A percentile compares a stretch with the other conserved stretches of the same genome.
These are phyloP conservation scores for Mesodorylaimus sp. DNA, from an alignment of 2,888 invertebrate species.

Conservation along the genomic window DNA sequence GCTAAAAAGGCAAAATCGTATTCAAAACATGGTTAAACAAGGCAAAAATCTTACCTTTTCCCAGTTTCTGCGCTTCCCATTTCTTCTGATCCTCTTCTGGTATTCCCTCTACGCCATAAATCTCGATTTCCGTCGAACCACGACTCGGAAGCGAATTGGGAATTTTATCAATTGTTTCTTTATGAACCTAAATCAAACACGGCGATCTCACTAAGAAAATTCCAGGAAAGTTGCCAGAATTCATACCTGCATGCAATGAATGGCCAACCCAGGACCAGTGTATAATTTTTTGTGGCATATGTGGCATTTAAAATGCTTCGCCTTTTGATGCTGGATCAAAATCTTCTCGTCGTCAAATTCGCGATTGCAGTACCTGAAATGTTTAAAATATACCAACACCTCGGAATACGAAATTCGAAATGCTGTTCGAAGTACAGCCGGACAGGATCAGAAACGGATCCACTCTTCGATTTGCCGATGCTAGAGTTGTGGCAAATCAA, in stretches of 20 bases:
- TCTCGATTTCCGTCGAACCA: conserved; percentile 96
- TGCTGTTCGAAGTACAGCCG: neutral
- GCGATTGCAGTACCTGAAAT: conserved; percentile 85
- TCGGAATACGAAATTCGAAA: neutral
- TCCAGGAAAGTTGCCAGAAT: neutral
- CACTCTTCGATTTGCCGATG: neutral
- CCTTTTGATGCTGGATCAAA: conserved; percentile 96
- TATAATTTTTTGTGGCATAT: conserved; percentile 98
- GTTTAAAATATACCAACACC: too few relatives aligned
- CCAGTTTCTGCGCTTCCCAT: conserved; percentile 47
- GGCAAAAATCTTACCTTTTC: neutral
- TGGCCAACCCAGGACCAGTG: conserved; percentile 90
- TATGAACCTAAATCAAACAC: conserved; percentile 59
- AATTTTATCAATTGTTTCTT: conserved; percentile 98
- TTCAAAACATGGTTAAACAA: neutral
- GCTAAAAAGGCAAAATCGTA: conserved; percentile 2
- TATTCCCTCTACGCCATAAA: conserved; percentile 99
- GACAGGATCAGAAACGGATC: neutral
- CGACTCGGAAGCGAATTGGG: conserved; percentile 93
- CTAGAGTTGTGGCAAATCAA: too few relatives aligned
- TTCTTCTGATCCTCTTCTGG: conserved; percentile 81
- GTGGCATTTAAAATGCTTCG: conserved; percentile 99
- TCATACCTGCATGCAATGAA: conserved; percentile 99
- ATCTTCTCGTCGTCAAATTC: conserved; percentile 99
- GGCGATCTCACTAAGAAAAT: too few relatives aligned